Evolutionary conservation across 2,888 invertebrate genomes (phyloP), one percentile per base, ranked within the genome.

Genomic region (Ichneumoninae sp.): DNA sequence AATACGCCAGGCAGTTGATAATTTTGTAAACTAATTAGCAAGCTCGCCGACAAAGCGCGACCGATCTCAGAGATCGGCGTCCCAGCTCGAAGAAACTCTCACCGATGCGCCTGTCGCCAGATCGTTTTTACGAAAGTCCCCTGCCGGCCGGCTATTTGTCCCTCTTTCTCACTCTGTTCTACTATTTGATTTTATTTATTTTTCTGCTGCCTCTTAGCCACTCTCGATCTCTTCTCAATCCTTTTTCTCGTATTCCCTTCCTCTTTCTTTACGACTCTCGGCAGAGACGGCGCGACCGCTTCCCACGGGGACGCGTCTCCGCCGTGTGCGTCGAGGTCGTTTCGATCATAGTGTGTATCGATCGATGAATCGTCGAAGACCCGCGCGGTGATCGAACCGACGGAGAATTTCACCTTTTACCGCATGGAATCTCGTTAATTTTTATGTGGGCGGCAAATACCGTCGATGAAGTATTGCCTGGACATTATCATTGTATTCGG

Each of bases 11-110:
- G 87, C 89, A 90, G 91, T 91, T 93, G 91, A 93, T 93, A 93
- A 93, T 92, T 93, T 93, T 91, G 93, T 93, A 93, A 93, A 93
- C 93, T 93, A 93, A 93, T 93, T 93, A 93, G 93, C 93, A 90
- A 88, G 86, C 83, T 89, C 89, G 93, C 93, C 93, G 93, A 93
- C 93, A 93, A 93, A 93, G 93, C 91, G 70, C 57, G 50, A 80
- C 47, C 89, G 89, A 91, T 91, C 91, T 90, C 89, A 86, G 89
- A 86, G 86, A 86, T 83, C 84, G 87, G 72, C 62, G 57, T 84
- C 83, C 76, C 74, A 74, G 68, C 76, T 75, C 76, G 60, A 79
- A 47, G 75, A 75, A 75, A 62, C 80, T 83, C 71, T 68, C 60
- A 47, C 62, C 69, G 88, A 80, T 89, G 89, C 88, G 91, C 89